Base-by-base conservation (phyloP, 2,797 vertebrate species). In the Diglossa cyanea region DNA sequence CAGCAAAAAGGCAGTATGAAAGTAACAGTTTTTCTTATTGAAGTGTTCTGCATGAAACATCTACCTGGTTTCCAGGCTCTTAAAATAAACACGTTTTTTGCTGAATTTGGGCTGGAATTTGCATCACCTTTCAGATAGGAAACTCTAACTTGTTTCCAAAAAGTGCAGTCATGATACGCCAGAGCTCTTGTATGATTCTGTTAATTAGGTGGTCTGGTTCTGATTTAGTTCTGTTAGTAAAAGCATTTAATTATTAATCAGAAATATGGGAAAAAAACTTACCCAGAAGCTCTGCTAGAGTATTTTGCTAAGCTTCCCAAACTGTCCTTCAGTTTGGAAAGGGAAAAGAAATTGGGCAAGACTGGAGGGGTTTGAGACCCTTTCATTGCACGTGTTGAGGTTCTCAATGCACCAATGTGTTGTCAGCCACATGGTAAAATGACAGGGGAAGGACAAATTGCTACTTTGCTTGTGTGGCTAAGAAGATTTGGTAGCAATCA, bases 381-480 rank as follows among this genome's bases (percentile, higher is more conserved):
- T 45, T 55, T n/a, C 17, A 17, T 13, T 54, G 50, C 26, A 8
- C 2, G 4, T n/a, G 28, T 3, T 37, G 40, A 47, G 11, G 11
- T 21, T n/a, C 13, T n/a, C 40, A n/a, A 1, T 0, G 0, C 6
- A 9, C 21, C 13, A 3, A 2, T 21, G 16, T 24, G 4, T 8
- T 35, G 13, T 17, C 37, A 61, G 24, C 30, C 37, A 17, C 0
- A 1, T 10, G 25, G 12, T 18, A 53, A 30, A 51, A 35, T 30
- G 11, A 4, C 58, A 51, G 24, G 37, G 24, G 19, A 42, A 42
- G 31, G 58, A 3, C 9, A 23, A 24, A 30, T 44, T 30, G 14
- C 15, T 28, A 0, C 24, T 62, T 21, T 33, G 7, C 19, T 24
- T 18, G 31, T 18, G 16, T 42, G 73, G 19, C 25, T 30, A 4